Evolutionary conservation across 2,888 invertebrate species (phyloP).

Genomic region (Nemotelus nigrinus): DNA sequence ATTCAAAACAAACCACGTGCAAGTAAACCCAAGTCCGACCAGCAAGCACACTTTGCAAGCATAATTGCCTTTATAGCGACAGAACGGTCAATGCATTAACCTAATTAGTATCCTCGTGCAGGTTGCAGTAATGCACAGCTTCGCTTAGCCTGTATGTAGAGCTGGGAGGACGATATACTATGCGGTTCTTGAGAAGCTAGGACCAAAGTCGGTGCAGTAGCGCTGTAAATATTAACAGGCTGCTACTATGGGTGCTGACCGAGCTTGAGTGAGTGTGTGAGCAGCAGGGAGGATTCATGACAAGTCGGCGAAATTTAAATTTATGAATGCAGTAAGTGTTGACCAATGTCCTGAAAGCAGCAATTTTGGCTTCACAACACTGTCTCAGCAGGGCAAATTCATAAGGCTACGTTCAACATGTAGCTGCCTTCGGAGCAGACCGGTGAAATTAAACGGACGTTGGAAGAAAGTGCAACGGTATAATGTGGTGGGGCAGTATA

Average conservation of each 20-base stretch:
- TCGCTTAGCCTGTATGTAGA: not conserved
- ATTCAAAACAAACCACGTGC: too few species aligned
- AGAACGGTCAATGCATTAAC: constrained; percentile 7
- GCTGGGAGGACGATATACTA: too few species aligned
- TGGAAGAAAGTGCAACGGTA: too few species aligned
- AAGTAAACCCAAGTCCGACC: too few species aligned
- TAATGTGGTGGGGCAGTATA: too few species aligned
- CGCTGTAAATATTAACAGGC: too few species aligned
- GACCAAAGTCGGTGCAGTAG: too few species aligned
- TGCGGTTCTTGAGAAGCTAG: too few species aligned
- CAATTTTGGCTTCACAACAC: constrained; percentile 1
- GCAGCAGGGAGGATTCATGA: not conserved
- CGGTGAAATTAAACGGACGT: too few species aligned
- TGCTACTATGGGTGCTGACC: not conserved
- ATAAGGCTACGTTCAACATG: not conserved
- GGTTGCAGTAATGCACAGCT: not conserved
- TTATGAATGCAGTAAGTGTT: constrained; percentile 25
- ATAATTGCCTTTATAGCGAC: too few species aligned
- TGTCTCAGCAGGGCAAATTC: not conserved
- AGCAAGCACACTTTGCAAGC: too few species aligned
- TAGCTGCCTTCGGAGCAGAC: not conserved
- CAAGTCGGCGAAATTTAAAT: constrained; percentile 24
- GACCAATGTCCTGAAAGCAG: not conserved
- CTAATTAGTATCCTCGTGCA: constrained; percentile 2
- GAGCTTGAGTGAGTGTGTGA: not conserved